phyloP scores from a whole-genome alignment of 2,888 invertebrate species.

The Calameuta idolon region DNA sequence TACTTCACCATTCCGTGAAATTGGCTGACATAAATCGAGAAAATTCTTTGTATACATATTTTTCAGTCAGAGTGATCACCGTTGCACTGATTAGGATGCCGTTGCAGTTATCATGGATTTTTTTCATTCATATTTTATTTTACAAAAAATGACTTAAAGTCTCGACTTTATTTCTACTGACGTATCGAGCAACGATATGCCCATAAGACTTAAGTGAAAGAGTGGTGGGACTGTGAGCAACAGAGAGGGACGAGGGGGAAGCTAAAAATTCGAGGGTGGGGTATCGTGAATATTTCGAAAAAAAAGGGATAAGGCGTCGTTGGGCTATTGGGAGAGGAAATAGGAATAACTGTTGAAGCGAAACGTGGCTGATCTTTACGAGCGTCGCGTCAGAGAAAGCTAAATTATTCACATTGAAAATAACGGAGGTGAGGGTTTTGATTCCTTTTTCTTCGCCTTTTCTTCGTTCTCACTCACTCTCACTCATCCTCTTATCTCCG shows the following conservation, averaged over 20 bases:
- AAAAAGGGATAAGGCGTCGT: conserved; percentile 7
- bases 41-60: neutral
- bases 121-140: neutral
- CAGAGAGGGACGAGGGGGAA: neutral
- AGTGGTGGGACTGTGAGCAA: neutral
- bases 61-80: neutral
- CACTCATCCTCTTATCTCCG: neutral
- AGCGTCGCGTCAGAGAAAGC: conserved; percentile 16
- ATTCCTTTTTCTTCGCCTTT: conserved; percentile 27
- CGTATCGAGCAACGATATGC: neutral
- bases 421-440: neutral
- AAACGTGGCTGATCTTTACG: conserved; percentile 44
- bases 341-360: conserved; percentile 39
- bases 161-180: neutral
- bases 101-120: neutral
- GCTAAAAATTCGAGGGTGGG: neutral
- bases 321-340: conserved; percentile 30
- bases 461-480: conserved; percentile 21
- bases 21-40: neutral
- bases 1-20: neutral
- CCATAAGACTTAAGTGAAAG: neutral
- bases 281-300: neutral
- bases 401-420: conserved; percentile 27
- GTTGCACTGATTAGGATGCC: neutral
- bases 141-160: neutral